Percentiles rank a stretch among this genome's conserved stretches.
phyloP scores from a whole-genome alignment of 1,140 invertebrate species.

The Tetramorium alpestre region DNA sequence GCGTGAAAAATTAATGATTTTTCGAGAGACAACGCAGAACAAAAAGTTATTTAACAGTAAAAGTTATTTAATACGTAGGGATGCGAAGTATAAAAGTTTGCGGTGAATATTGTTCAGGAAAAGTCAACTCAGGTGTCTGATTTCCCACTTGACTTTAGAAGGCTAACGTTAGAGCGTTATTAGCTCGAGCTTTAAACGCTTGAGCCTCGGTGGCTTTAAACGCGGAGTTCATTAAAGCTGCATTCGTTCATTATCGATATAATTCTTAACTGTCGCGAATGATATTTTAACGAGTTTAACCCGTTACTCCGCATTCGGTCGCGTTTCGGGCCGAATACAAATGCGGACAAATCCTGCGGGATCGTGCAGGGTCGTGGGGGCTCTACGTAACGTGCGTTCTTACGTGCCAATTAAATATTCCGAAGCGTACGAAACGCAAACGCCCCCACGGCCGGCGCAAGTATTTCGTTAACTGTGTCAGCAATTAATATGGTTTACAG shows the following conservation, averaged over 20 bases:
- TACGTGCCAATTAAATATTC: constrained; percentile 21
- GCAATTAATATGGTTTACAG: constrained; percentile 82
- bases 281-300: not conserved
- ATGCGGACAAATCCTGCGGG: not conserved
- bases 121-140: constrained; percentile 36
- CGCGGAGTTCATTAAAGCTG: not conserved
- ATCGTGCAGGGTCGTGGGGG: not conserved
- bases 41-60: not conserved
- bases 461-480: constrained; percentile 23
- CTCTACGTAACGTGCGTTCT: not conserved
- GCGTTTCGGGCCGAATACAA: not conserved
- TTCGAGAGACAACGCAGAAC: not conserved
- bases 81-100: not conserved
- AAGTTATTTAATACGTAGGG: not conserved
- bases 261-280: not conserved
- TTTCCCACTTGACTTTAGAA: constrained; percentile 46
- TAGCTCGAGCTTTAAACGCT: not conserved
- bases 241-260: not conserved
- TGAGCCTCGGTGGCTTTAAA: not conserved
- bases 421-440: not conserved
- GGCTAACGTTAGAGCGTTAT: constrained; percentile 5
- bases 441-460: no score
- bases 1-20: not conserved
- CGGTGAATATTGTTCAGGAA: not conserved
- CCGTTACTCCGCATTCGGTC: no score